phyloP scores from a whole-genome alignment of 1,140 invertebrate genomes.

The Stegodyphus dumicola region DNA sequence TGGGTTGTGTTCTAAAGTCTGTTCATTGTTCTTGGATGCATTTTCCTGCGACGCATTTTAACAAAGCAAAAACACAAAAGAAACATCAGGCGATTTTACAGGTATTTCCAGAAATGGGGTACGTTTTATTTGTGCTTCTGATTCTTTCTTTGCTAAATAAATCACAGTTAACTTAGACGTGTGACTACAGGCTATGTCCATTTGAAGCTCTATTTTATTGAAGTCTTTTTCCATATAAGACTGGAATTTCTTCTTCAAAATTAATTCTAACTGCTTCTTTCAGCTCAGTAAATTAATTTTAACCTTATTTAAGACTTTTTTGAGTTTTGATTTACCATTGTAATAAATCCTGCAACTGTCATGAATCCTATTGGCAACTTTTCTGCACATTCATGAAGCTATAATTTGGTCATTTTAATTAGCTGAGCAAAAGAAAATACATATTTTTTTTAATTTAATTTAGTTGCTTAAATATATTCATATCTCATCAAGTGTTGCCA shows the following conservation, averaged over 20 bases:
- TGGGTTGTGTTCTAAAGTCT: no score
- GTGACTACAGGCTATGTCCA: not conserved
- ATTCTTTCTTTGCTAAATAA: constrained; percentile 28
- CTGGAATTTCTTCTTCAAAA: not conserved
- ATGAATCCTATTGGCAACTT: not conserved
- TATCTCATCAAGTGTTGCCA: not conserved
- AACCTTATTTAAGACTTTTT: not conserved
- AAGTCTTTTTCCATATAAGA: not conserved
- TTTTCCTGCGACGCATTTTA: not conserved
- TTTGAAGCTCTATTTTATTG: not conserved
- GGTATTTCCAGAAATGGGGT: not conserved
- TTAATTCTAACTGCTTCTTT: not conserved
- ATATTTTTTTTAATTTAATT: not conserved
- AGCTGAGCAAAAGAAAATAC: not conserved
- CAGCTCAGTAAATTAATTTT: not conserved
- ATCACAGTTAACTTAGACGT: not conserved
- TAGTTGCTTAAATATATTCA: not conserved
- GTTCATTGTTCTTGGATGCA: no score
- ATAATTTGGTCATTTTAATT: not conserved
- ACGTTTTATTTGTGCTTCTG: constrained; percentile 3
- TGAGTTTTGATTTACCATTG: not conserved
- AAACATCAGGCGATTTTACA: not conserved
- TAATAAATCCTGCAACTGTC: not conserved
- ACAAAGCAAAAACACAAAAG: not conserved
- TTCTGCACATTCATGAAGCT: not conserved